These are phyloP conservation scores for Brachystomella parvula DNA, from an alignment of 1,140 invertebrate species.

Conservation along the genomic window DNA sequence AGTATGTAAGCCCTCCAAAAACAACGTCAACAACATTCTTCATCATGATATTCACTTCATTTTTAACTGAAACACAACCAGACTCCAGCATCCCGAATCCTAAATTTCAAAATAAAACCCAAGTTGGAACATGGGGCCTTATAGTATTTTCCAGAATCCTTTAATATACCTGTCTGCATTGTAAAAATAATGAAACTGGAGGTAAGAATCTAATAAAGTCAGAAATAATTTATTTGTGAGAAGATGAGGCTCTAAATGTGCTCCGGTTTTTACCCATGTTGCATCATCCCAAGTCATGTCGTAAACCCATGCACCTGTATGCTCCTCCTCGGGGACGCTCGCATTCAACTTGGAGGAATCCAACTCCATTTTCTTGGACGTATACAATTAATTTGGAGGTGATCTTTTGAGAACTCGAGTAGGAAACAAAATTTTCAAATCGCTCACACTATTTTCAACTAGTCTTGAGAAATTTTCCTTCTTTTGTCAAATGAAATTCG, in stretches of 20 bases:
- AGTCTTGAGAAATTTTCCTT: too few species aligned
- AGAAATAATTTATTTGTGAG: neutral
- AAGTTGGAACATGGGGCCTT: neutral
- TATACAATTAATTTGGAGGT: too few species aligned
- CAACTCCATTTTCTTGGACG: neutral
- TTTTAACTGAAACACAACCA: conserved; percentile 84
- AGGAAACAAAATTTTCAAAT: too few species aligned
- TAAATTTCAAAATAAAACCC: conserved; percentile 40
- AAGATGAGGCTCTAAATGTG: neutral
- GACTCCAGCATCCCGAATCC: conserved; percentile 88
- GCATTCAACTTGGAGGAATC: neutral
- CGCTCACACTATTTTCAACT: too few species aligned
- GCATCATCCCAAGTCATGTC: conserved; percentile 31
- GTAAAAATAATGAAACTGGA: conserved; percentile 93
- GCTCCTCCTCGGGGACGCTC: neutral
- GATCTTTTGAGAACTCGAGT: too few species aligned
- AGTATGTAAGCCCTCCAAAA: conserved; percentile 81
- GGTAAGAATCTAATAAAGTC: conserved; percentile 50
- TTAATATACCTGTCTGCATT: conserved; percentile 78
- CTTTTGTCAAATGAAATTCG: too few species aligned
- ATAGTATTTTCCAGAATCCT: conserved; percentile 5
- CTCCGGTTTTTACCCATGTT: conserved; percentile 19
- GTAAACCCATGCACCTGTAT: conserved; percentile 6
- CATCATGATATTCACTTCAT: conserved; percentile 95
- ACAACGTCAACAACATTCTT: conserved; percentile 80